These are phyloP conservation scores for Herpetotheres cachinnans DNA, from an alignment of 2,113 vertebrate genomes.

Conservation along the genomic window DNA sequence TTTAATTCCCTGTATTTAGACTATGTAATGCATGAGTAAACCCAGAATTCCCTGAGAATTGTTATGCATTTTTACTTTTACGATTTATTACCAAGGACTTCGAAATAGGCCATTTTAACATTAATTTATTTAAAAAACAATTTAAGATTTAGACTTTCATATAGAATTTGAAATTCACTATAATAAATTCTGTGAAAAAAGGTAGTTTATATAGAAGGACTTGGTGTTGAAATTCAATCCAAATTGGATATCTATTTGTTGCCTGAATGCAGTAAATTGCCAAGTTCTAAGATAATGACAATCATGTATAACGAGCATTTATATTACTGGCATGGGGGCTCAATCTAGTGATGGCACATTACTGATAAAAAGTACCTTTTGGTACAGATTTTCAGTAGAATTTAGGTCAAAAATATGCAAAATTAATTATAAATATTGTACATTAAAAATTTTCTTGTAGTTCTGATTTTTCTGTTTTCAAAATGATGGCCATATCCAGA, in stretches of 20 bases:
- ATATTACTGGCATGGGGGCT: not conserved
- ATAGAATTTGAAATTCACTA: not conserved
- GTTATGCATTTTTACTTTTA: not conserved
- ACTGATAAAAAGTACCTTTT: not conserved
- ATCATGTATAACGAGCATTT: not conserved
- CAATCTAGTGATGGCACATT: not conserved
- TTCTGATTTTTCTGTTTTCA: not conserved
- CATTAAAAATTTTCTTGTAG: rapidly evolving
- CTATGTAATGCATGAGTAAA: not conserved
- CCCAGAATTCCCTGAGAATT: not conserved
- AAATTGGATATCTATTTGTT: not conserved
- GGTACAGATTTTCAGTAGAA: not conserved
- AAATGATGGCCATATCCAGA: not conserved
- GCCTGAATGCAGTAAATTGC: not conserved
- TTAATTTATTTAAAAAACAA: not conserved
- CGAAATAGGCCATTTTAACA: not conserved
- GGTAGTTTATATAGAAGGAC: not conserved
- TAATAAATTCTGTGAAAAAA: not conserved
- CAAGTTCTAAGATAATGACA: not conserved
- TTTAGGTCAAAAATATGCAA: not conserved
- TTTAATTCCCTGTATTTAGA: not conserved
- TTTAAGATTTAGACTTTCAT: not conserved
- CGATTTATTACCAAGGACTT: not conserved
- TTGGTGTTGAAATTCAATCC: not conserved
- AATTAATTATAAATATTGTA: not conserved